Evolutionary conservation across 1,140 invertebrate genomes (phyloP), one percentile per base, ranked within the genome.

Genomic region (Anastrepha obliqua): DNA sequence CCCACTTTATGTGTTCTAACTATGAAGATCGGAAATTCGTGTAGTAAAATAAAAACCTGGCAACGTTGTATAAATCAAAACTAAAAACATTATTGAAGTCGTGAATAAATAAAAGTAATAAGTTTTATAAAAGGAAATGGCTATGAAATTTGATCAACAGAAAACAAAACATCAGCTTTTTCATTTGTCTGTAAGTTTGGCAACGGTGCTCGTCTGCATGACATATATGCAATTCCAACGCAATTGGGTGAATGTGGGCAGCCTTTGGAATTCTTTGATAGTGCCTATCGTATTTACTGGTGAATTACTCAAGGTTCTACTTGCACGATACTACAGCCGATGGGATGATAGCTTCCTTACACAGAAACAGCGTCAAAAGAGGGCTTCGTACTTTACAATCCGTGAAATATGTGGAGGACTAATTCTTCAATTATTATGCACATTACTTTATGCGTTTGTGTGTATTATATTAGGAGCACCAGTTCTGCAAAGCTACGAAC

Each of bases 381-480:
- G 91, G n/a, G 89, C 91, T 2, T 85, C 90, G 0, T 91, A 91
- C 55, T 93, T 92, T 29, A 90, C 92, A 64, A 86, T 91, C 70
- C 88, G 89, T 5, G 91, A 93, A 70, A 58, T 93, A 1, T 81
- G 91, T 15, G 90, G 90, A 0, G 92, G 92, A 59, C 88, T 93
- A 9, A 88, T 92, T 0, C 64, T 93, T 20, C 92, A 93, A 87
- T 92, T 91, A 65, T 86, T 93, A 17, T 91, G 91, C 67, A 93
- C 92, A 1, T 55, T 93, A 51, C 89, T 93, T 3, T 93, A 93
- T 74, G 91, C 89, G 0, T 93, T 93, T 42, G 90, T 91, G 47
- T 93, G 92, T 88, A 93, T 93, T n/a, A 91, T 93, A 85, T 85
- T 93, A 85, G 92, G 93, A 44, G 93, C 93, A 15, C 92, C 93